A percentile compares a stretch with the other conserved stretches of the same genome.
phyloP scores from a whole-genome alignment of 2,888 invertebrate species.

The Drosophila acutilabella region DNA sequence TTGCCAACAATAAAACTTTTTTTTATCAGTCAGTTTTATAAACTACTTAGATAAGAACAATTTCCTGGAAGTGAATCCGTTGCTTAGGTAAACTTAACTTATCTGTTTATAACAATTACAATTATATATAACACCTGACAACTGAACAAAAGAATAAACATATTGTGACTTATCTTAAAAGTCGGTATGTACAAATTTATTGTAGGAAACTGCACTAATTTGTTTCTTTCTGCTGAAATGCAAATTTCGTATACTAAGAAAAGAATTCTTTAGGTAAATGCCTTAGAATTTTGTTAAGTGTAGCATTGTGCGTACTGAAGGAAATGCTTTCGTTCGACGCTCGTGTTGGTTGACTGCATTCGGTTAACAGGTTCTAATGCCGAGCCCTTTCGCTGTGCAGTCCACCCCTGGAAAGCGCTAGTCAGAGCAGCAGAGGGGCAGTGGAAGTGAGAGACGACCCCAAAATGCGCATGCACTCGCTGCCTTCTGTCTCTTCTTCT shows the following conservation, averaged over 20 bases:
- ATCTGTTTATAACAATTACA: slow-evolving; percentile 13
- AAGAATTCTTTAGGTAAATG: too few relatives aligned
- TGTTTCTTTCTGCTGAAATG: too few relatives aligned
- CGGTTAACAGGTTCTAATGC: slow-evolving; percentile 16
- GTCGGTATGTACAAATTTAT: neutral
- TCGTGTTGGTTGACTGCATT: slow-evolving; percentile 37
- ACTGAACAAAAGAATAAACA: slow-evolving; percentile 22
- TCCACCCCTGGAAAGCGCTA: slow-evolving; percentile 27
- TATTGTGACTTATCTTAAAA: slow-evolving; percentile 11
- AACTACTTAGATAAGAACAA: slow-evolving; percentile 12
- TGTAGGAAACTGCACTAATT: too few relatives aligned
- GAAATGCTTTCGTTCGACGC: slow-evolving; percentile 7
- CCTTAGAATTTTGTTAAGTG: neutral
- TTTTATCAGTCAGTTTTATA: neutral
- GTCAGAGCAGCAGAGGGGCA: slow-evolving; percentile 16
- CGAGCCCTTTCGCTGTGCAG: slow-evolving; percentile 10
- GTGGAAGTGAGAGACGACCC: slow-evolving; percentile 21
- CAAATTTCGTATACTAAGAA: neutral
- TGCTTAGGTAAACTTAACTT: slow-evolving; percentile 5
- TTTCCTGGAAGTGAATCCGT: slow-evolving; percentile 5
- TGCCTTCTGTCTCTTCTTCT: slow-evolving; percentile 1
- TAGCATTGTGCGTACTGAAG: slow-evolving; percentile 3
- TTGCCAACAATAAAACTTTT: neutral
- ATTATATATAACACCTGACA: slow-evolving; percentile 35
- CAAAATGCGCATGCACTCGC: slow-evolving; percentile 34